Evolutionary conservation across 2,113 vertebrate species (phyloP), one percentile per base, ranked within the genome.

Genomic region (Chionomys nivalis): DNA sequence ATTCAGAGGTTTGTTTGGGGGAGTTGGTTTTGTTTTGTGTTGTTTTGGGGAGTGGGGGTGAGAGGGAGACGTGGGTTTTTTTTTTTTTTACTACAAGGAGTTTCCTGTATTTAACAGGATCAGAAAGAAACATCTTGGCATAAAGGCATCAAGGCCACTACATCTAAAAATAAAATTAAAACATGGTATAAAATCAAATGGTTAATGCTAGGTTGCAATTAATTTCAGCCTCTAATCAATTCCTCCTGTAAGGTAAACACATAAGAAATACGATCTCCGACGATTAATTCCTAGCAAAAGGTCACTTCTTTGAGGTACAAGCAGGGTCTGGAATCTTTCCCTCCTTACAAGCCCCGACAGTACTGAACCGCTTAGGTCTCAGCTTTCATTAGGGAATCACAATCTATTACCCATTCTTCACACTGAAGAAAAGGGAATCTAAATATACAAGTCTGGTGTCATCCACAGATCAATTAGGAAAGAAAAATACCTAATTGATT

Each of bases 211-310:
- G 85, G n/a, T 83, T 85, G 58, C 88, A 95, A 94, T 95, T 96
- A 97, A 97, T 95, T 96, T 94, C 73, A 92, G 66, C 42, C 14
- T 87, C 88, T 94, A 96, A 95, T 97, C 81, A 96, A 68, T 89
- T 94, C 91, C 81, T 95, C 61, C 85, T 97, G 86, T 87, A 78
- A 94, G 55, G 39, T 73, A 93, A 92, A 77, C 85, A 78, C 91
- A 63, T 76, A 89, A 95, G 95, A 94, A 97, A 97, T 90, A 68
- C 0, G n/a, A 97, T 94, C 92, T 90, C 58, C 47, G 94, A 81
- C 0, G 14, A 95, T 91, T 89, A 90, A 96, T 96, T 96, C 85
- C 31, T 76, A 88, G 93, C 76, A 31, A 93, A 96, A 93, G 79
- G 70, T 95, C 96, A 96, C 39, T 91, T 91, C 78, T 97, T 93